Evolutionary conservation across 1,140 invertebrate genomes (phyloP), one percentile per base, ranked within the genome.

Genomic region (Drosophila azteca): DNA sequence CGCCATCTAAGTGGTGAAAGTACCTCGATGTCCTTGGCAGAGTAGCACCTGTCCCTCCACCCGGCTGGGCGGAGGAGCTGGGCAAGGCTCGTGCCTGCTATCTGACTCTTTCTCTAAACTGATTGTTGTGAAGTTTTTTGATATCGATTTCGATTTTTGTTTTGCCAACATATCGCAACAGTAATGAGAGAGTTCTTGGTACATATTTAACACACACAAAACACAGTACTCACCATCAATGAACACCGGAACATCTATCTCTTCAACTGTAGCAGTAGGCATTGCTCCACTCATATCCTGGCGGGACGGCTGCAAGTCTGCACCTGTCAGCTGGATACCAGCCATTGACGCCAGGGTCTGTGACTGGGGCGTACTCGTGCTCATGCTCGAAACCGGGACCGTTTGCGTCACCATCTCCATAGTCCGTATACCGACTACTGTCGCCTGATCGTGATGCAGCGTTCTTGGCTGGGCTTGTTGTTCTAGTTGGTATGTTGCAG

Each of bases 151-250:
- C 35, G 24, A 26, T 31, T 44, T 48, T 41, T 8, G n/a, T 22
- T 46, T 48, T 65, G 35, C 35, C 15, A 45, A 51, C 20, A 29
- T 29, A 48, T 46, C 70, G 55, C 53, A 68, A 87, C 83, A 85
- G 82, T 85, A 87, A 85, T 78, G 83, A 88, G 82, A 85, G 82
- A 85, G 82, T 87, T 74, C 82, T 85, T 75, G 77, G 83, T 89
- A 88, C 83, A 69, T 49, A 84, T 82, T 76, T 83, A 87, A 83
- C 84, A 89, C 84, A 89, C 59, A 90, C 67, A 70, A 70, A 90
- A 90, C 90, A 91, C 90, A 91, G 90, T 91, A 91, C 90, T 91
- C 90, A 91, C 90, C 90, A 91, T 91, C 85, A 84, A 91, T 91
- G 90, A 91, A 91, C 85, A 91, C 90, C 90, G 90, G 90, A 91